A percentile compares a stretch with the other conserved stretches of the same genome.
Conservation (phyloP, 2,113 vertebrate species). For the Helogale parvula region DNA sequence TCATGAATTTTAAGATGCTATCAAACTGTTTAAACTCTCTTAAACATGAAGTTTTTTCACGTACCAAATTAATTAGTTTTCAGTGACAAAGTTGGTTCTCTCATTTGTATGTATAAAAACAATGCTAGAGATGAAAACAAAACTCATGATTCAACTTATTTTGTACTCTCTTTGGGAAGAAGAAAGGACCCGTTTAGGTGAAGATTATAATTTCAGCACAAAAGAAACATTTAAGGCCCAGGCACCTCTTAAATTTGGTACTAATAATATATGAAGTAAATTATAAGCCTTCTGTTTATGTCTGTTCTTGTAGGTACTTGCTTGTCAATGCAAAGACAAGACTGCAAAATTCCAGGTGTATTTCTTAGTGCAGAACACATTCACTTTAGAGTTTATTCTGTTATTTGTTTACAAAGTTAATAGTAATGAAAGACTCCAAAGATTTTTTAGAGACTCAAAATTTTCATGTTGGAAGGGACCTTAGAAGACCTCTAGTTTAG, state of each 20-base stretch:
- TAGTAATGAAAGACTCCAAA: conserved; percentile 29
- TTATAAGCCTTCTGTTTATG: conserved; percentile 55
- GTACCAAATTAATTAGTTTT: conserved; percentile 69
- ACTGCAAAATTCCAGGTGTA: conserved; percentile 44
- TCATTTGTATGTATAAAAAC: conserved; percentile 74
- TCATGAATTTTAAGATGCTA: conserved; percentile 63
- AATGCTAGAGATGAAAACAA: conserved; percentile 64
- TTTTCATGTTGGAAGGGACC: not conserved
- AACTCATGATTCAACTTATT: conserved; percentile 70
- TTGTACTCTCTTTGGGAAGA: conserved; percentile 69
- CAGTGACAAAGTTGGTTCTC: conserved; percentile 68
- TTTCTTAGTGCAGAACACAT: conserved; percentile 54
- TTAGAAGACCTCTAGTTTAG: conserved; percentile 14
- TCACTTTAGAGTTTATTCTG: conserved; percentile 14
- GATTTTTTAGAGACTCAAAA: not conserved
- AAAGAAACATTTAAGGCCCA: conserved; percentile 61
- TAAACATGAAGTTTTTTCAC: conserved; percentile 62
- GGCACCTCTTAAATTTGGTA: conserved; percentile 68
- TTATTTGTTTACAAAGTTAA: conserved; percentile 59
- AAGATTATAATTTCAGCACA: conserved; percentile 72
- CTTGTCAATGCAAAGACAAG: conserved; percentile 35
- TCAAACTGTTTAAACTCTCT: conserved; percentile 55
- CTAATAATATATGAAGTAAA: conserved; percentile 62
- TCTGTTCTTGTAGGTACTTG: conserved; percentile 57
- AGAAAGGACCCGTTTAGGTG: conserved; percentile 61